Base-by-base conservation (phyloP, 2,888 invertebrate genomes). In the Caenorhabditis panamensis region DNA sequence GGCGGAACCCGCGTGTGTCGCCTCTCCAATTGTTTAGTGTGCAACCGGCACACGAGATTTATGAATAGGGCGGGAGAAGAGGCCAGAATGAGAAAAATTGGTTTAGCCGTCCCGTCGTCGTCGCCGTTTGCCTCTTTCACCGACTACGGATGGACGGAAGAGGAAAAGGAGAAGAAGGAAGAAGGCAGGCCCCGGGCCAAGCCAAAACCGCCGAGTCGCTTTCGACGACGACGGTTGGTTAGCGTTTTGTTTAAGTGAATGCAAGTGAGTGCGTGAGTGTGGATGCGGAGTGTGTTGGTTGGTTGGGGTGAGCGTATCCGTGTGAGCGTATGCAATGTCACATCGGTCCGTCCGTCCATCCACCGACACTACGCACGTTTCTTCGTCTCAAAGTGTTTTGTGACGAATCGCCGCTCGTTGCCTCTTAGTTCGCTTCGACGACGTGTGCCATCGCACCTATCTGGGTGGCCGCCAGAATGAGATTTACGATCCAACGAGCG, bases 241-340 rank as follows among this genome's bases (percentile, higher is more conserved):
- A 73, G 73, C 64, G 64, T 73, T 75, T 75, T 66, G 66, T 75
- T 66, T 75, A 75, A 75, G 75, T 75, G 75, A 75, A 77, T 63
- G 68, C 68, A 68, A 68, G 76, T 77, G 67, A 62, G 68, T 66
- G 63, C 28, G 73, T 63, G 61, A 71, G 64, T 69, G 77, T 63
- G 69, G 69, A 69, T 71, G 69, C 58, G 69, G 18, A 11, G 69
- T 68, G 31, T 31, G 31, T 31, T 31, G 31, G n/a, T n/a, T n/a
- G n/a, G 67, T 61, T 37, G 68, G 47, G 41, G 66, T 58, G 73
- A 63, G 75, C 61, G 64, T 75, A 41, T 64, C 62, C 44, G 72
- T 64, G 64, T 51, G 64, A 31, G 58, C 53, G 72, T 64, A 58
- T 73, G 72, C 69, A 69, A 71, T 71, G 61, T 69, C 69, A 59